Evolutionary conservation across 2,888 invertebrate species (phyloP).

Genomic region (Pharmacophagus antenor): DNA sequence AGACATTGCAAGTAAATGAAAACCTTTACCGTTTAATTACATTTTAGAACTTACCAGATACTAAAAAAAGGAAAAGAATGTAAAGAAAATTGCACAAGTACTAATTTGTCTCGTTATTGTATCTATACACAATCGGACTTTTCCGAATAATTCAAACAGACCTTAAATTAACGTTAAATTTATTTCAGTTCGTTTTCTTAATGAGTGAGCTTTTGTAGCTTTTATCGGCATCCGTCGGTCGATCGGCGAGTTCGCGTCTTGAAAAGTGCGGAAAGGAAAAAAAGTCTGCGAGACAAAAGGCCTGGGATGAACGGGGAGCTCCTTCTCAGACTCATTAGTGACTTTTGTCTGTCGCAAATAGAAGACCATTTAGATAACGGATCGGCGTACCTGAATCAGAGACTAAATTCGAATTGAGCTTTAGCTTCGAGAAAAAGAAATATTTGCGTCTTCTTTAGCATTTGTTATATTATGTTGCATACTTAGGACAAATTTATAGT

Average conservation of each 20-base stretch:
- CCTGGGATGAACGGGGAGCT: constrained; percentile 19
- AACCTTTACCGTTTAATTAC: too few relatives aligned
- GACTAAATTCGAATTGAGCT: constrained; percentile 8
- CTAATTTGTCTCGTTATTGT: constrained; percentile 17
- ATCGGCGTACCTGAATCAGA: constrained; percentile 18
- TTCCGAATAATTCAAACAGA: constrained; percentile 22
- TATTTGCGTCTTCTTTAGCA: background rate
- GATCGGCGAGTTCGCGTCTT: constrained; percentile 25
- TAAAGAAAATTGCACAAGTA: constrained; percentile 8
- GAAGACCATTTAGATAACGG: constrained; percentile 25
- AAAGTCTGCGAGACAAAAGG: constrained; percentile 25
- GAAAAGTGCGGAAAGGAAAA: constrained; percentile 22
- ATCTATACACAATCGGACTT: constrained; percentile 21
- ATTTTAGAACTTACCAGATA: background rate
- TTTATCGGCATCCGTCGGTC: constrained; percentile 28
- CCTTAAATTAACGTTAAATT: constrained; percentile 19
- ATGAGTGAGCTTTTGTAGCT: constrained; percentile 25
- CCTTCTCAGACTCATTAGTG: constrained; percentile 27
- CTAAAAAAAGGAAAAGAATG: background rate
- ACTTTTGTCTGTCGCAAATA: constrained; percentile 25
- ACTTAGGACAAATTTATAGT: background rate
- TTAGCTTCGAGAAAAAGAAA: background rate
- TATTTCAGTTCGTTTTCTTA: constrained; percentile 27
- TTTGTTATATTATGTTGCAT: background rate
- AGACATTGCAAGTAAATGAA: background rate